Evolutionary conservation across 2,888 invertebrate genomes (phyloP), one percentile per base, ranked within the genome.

Genomic region (Aphidoletes aphidimyza): DNA sequence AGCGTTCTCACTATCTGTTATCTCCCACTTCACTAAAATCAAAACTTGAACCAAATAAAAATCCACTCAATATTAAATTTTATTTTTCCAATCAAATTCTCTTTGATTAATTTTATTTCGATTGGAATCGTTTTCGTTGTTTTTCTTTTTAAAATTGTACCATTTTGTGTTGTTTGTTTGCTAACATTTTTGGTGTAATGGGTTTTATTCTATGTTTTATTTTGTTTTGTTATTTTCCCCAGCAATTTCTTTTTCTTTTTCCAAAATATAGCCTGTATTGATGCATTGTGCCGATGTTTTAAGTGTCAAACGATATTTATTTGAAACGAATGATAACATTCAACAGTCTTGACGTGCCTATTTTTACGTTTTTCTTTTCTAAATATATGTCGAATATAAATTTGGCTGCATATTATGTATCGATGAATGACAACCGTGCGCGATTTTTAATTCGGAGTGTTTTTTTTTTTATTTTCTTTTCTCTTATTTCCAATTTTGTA

Each of bases 211-310:
- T n/a, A 54, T 3, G 54, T n/a, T n/a, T n/a, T n/a, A n/a, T n/a
- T n/a, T n/a, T n/a, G n/a, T n/a, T n/a, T n/a, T n/a, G n/a, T n/a
- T n/a, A n/a, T n/a, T n/a, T n/a, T n/a, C n/a, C n/a, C n/a, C n/a
- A n/a, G n/a, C n/a, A n/a, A n/a, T n/a, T n/a, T n/a, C n/a, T n/a
- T n/a, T n/a, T n/a, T n/a, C n/a, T n/a, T n/a, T n/a, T n/a, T n/a
- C n/a, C n/a, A n/a, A n/a, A n/a, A n/a, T n/a, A 54, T 54, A 54
- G 54, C 54, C 54, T 54, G 54, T 54, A 1, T 54, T 54, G 54
- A 54, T 54, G 54, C 69, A 69, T 69, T 69, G n/a, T 83, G 39
- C 39, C 26, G 81, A n/a, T 83, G 22, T 42, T 19, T 30, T 83
- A 11, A 83, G 22, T 39, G 26, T 83, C 30, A 22, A 83, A 45